Evolutionary conservation across 2,888 invertebrate species (phyloP).

Genomic region (Lycaena phlaeas): DNA sequence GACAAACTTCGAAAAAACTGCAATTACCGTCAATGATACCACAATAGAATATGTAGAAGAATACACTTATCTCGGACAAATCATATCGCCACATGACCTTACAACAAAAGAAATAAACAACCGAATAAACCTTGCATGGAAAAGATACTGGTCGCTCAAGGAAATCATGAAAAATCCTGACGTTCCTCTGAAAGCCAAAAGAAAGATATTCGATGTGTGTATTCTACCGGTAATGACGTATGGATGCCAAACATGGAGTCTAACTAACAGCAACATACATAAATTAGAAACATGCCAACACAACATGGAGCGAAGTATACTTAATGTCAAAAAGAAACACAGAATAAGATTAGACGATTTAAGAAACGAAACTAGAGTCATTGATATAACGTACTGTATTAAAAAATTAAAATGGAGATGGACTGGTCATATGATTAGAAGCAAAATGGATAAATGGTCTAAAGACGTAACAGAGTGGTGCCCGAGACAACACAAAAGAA

Average conservation of each 20-base stretch:
- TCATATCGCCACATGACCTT: conserved; percentile 10
- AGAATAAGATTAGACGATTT: neutral
- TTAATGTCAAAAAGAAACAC: neutral
- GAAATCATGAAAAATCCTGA: conserved; percentile 11
- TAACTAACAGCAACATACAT: conserved; percentile 9
- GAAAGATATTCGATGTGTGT: conserved; percentile 6
- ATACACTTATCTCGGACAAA: conserved; percentile 10
- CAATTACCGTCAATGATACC: neutral
- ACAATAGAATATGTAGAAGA: conserved; percentile 4
- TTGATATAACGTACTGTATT: too few relatives aligned
- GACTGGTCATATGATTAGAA: too few relatives aligned
- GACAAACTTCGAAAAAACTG: neutral
- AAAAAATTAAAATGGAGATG: too few relatives aligned
- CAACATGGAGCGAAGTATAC: conserved; percentile 7
- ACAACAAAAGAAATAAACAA: conserved; percentile 15
- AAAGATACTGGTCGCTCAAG: conserved; percentile 11
- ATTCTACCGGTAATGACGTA: conserved; percentile 11
- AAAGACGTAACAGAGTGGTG: too few relatives aligned
- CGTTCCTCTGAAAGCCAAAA: conserved; percentile 8
- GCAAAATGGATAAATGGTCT: too few relatives aligned
- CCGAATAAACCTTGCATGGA: conserved; percentile 12
- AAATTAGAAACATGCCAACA: conserved; percentile 5
- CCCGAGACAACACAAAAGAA: too few relatives aligned
- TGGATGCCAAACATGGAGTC: conserved; percentile 10
- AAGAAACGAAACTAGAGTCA: neutral